Base-by-base conservation (phyloP, 2,888 invertebrate species). In the Leucophenga maculata region DNA sequence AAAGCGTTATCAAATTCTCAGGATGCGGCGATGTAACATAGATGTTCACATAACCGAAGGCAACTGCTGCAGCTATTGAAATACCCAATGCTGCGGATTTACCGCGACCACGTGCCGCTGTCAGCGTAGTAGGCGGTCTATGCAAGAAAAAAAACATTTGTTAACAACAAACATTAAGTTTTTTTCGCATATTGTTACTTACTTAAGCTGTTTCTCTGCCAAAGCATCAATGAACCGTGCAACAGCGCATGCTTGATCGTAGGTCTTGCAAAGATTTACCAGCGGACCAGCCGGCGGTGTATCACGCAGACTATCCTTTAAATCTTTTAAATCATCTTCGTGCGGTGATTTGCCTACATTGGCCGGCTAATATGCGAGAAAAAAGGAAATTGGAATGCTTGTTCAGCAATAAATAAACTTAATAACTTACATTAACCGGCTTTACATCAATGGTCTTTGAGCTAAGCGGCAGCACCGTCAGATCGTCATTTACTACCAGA, bases 1-100 rank as follows among this genome's bases (percentile, higher is more conserved):
- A 99, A 11, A 99, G 90, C 0, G 99, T 99, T 72, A 95, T 96
- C 86, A 99, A 91, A 90, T 99, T 99, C 89, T 99, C 99, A 0
- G 99, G 99, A 86, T 96, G 96, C 0, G 99, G 99, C 67, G 98
- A 97, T 0, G 99, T 98, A 48, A 99, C 97, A 89, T 97, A 99
- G 71, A 97, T 93, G 85, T 97, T 97, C 0, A 96, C 94, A 84
- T 91, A 91, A 26, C 94, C 93, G 80, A 95, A 94, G 0, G 95
- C 93, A 2, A 96, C 91, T 0, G 96, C 94, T 0, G 94, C 95
- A 9, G 96, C 94, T 16, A 99, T 93, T 0, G 98, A 93, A 20
- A 99, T 90, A 0, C 99, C 99, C 55, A 99, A 90, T 3, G 98
- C 96, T 0, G 99, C 99, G 0, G 99, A 99, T 90, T 99, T 99